phyloP scores from a whole-genome alignment of 2,113 vertebrate species.

The Perca fluviatilis region DNA sequence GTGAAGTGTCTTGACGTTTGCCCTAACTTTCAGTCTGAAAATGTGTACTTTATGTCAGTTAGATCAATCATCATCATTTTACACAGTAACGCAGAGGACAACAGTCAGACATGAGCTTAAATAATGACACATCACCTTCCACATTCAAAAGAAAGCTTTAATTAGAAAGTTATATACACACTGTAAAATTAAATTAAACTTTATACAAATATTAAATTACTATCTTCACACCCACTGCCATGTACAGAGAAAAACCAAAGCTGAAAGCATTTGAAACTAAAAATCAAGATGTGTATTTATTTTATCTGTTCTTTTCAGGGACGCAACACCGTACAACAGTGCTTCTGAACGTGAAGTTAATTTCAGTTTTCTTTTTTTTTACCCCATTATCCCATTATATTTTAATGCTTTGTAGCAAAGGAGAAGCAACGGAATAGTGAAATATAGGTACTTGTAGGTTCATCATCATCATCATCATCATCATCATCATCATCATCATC shows the following conservation, averaged over 20 bases:
- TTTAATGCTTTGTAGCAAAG: conserved; percentile 68
- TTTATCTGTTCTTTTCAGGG: conserved; percentile 57
- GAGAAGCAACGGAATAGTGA: conserved; percentile 65
- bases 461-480: conserved; percentile 54
- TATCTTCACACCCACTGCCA: conserved; percentile 99
- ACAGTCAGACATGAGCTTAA: not conserved
- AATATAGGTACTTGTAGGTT: conserved; percentile 71
- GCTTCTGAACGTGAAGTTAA: conserved; percentile 55
- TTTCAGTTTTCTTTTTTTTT: conserved; percentile 36
- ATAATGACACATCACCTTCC: conserved; percentile 52
- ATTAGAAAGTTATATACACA: conserved; percentile 99
- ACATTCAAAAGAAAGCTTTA: conserved; percentile 97
- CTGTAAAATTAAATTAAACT: conserved; percentile 99
- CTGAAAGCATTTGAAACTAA: conserved; percentile 86
- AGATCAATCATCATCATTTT: not conserved
- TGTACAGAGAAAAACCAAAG: conserved; percentile 91
- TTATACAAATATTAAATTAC: conserved; percentile 99
- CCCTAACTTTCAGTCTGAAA: not conserved
- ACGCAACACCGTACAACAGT: conserved; percentile 84
- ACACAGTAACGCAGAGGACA: not conserved
- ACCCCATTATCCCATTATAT: conserved; percentile 46
- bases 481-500: conserved; percentile 56
- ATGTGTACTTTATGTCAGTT: not conserved
- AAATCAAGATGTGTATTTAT: conserved; percentile 70
- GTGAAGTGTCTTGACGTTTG: conserved; percentile 6